These are phyloP conservation scores for Oceanites oceanicus DNA, from an alignment of 2,113 vertebrate species.

Conservation along the genomic window DNA sequence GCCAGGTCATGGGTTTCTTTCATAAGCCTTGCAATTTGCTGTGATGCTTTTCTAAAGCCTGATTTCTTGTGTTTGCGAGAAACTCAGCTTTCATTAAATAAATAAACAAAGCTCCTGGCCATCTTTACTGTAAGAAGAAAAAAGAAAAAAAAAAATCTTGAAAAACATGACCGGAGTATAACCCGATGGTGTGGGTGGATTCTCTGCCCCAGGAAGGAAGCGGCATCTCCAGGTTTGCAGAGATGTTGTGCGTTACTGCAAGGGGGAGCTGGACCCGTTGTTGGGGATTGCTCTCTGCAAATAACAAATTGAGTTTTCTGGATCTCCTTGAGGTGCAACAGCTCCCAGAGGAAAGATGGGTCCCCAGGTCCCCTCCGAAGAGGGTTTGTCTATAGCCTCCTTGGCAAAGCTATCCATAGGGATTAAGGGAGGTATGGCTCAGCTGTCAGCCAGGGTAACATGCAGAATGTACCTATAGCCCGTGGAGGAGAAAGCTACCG, in stretches of 20 bases:
- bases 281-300: background rate
- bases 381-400: background rate
- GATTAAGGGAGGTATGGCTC: background rate
- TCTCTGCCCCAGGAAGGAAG: background rate
- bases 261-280: fast-evolving
- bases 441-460: background rate
- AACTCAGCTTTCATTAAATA: background rate
- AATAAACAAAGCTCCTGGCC: background rate
- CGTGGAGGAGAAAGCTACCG: background rate
- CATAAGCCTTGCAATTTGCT: background rate
- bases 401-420: background rate
- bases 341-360: background rate
- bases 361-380: background rate
- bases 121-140: background rate
- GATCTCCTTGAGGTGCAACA: background rate
- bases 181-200: background rate
- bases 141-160: background rate
- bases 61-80: background rate
- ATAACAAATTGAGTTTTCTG: background rate
- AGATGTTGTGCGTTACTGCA: background rate
- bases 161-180: background rate
- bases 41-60: background rate
- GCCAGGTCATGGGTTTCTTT: background rate
- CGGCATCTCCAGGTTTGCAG: background rate
- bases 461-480: no score